phyloP scores from a whole-genome alignment of 2,888 invertebrate genomes.

The Disparrhopalites patrizii region DNA sequence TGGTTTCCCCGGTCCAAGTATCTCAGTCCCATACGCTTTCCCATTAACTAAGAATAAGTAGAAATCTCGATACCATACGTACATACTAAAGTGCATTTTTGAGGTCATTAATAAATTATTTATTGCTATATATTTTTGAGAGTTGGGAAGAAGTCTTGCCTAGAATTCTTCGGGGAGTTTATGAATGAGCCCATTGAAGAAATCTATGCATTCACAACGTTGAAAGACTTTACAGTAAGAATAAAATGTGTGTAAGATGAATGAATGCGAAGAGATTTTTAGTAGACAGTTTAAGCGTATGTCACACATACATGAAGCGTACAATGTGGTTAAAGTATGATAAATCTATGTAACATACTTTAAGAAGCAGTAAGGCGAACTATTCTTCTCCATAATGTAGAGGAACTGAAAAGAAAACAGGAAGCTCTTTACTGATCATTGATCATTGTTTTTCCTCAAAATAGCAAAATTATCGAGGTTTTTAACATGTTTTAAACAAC shows the following conservation, averaged over 20 bases:
- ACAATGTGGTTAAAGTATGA: conserved; percentile 1
- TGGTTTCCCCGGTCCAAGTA: conserved; percentile 13
- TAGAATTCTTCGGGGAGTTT: background rate
- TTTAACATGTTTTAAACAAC: background rate
- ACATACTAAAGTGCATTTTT: conserved; percentile 20
- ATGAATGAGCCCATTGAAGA: conserved; percentile 4
- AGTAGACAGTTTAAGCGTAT: background rate
- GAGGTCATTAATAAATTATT: conserved; percentile 21
- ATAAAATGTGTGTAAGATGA: background rate
- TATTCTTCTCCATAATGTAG: conserved; percentile 2
- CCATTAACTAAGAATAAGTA: conserved; percentile 1
- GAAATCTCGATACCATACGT: conserved; percentile 15
- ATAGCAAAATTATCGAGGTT: background rate
- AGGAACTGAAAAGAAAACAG: background rate
- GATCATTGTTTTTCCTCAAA: background rate
- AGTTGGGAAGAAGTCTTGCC: background rate
- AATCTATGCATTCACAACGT: conserved; percentile 5
- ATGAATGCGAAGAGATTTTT: conserved; percentile 12
- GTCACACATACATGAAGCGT: conserved; percentile 11
- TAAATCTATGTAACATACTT: too few species aligned
- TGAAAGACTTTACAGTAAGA: conserved; percentile 10
- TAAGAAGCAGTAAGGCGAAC: background rate
- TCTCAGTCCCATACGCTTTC: conserved; percentile 17
- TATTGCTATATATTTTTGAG: conserved; percentile 22
- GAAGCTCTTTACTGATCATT: background rate